Conservation (phyloP, 2,888 invertebrate genomes). For the Acanthoscelides obtectus region DNA sequence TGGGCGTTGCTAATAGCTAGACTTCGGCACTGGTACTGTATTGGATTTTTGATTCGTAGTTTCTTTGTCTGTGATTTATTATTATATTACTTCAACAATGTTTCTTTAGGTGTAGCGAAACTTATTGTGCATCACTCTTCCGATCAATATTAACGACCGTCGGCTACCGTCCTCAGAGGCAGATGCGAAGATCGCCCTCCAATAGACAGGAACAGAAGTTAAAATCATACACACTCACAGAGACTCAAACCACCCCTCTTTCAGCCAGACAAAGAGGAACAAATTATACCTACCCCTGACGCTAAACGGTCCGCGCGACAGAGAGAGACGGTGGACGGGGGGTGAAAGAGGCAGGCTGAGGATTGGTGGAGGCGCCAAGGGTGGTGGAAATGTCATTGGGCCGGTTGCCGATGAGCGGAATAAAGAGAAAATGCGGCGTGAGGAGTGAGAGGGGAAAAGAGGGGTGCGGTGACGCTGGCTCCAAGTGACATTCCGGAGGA, state of each 20-base stretch:
- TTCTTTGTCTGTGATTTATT: too few relatives aligned
- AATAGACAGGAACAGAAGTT: neutral
- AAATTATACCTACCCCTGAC: neutral
- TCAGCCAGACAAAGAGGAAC: neutral
- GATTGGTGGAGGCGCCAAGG: neutral
- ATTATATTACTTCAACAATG: too few relatives aligned
- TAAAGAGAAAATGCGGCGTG: neutral
- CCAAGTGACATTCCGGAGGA: neutral
- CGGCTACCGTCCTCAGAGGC: neutral
- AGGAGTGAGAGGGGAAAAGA: neutral
- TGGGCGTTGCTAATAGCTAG: too few relatives aligned
- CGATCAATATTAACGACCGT: neutral
- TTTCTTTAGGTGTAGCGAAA: too few relatives aligned
- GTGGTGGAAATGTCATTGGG: neutral
- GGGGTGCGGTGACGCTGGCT: neutral
- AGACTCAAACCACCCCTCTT: neutral
- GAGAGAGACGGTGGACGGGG: neutral
- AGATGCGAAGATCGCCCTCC: neutral
- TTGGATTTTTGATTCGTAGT: too few relatives aligned
- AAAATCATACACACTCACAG: neutral
- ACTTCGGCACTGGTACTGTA: too few relatives aligned
- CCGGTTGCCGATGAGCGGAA: neutral
- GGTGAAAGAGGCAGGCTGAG: neutral
- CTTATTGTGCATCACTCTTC: too few relatives aligned
- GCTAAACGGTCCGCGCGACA: neutral